A percentile compares a stretch with the other conserved stretches of the same genome.
Conservation (phyloP, 2,797 vertebrate genomes). For the Limosa lapponica region DNA sequence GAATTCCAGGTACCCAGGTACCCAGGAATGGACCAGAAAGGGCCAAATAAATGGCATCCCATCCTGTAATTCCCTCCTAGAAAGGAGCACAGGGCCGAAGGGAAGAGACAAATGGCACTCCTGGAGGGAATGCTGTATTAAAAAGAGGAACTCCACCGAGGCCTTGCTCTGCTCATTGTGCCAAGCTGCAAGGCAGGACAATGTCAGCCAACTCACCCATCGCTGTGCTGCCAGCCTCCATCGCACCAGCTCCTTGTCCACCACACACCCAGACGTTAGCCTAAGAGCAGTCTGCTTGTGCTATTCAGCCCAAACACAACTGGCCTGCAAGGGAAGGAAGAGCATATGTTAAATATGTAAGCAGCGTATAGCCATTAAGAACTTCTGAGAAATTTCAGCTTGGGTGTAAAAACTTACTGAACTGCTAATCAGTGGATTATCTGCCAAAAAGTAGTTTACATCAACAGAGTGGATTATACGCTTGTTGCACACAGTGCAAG, state of each 20-base stretch:
- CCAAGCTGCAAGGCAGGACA: neutral
- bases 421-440: neutral
- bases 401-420: neutral
- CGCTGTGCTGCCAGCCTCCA: neutral
- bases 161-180: neutral
- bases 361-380: neutral
- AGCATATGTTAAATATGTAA: neutral
- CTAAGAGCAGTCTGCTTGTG: neutral
- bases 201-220: neutral
- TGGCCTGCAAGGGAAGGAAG: neutral
- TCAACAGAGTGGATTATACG: neutral
- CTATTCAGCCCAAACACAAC: neutral
- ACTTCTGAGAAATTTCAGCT: neutral
- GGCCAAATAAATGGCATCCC: neutral
- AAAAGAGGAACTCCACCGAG: neutral
- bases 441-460: neutral
- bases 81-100: neutral
- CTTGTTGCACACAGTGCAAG: neutral
- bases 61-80: neutral
- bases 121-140: neutral
- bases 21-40: neutral
- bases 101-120: neutral
- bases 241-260: neutral
- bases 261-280: rapidly evolving
- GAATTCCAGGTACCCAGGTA: neutral